A percentile compares a stretch with the other conserved stretches of the same genome.
Evolutionary conservation across 1,140 invertebrate genomes (phyloP).

Genomic region (Drosophila rufa): DNA sequence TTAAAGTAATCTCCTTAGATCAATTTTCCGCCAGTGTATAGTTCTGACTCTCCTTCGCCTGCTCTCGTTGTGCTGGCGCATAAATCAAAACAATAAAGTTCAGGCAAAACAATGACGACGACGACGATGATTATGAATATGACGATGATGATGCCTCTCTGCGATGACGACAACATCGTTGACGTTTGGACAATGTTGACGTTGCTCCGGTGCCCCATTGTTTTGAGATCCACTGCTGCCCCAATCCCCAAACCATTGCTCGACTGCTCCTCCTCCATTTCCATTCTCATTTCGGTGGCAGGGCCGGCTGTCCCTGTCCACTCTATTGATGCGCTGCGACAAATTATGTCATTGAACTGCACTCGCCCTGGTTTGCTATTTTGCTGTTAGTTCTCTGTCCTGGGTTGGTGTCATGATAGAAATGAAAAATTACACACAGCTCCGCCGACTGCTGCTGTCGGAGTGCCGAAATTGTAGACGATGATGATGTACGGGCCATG

Average conservation of each 20-base stretch:
- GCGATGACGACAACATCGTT: slow-evolving; percentile 56
- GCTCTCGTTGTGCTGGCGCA: slow-evolving; percentile 63
- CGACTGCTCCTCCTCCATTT: neutral
- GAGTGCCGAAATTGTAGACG: slow-evolving; percentile 18
- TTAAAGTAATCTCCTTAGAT: too few relatives aligned
- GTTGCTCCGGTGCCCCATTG: slow-evolving; percentile 58
- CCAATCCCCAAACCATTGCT: neutral
- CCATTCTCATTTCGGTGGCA: slow-evolving; percentile 18
- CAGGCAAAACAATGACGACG: slow-evolving; percentile 76
- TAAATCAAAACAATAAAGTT: slow-evolving; percentile 84
- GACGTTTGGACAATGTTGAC: slow-evolving; percentile 51
- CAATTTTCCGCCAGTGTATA: slow-evolving; percentile 5
- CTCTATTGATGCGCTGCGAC: slow-evolving; percentile 77
- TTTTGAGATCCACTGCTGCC: slow-evolving; percentile 49
- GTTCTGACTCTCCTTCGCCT: slow-evolving; percentile 4
- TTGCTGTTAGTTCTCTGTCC: slow-evolving; percentile 13
- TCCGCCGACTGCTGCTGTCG: neutral
- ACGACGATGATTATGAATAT: slow-evolving; percentile 45
- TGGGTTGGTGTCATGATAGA: slow-evolving; percentile 34
- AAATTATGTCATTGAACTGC: slow-evolving; percentile 83
- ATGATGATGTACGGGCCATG: slow-evolving; percentile 60
- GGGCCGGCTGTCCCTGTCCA: slow-evolving; percentile 41
- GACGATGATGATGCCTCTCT: slow-evolving; percentile 68
- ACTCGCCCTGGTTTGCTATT: slow-evolving; percentile 49
- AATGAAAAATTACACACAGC: slow-evolving; percentile 70